Conservation (phyloP, 2,797 vertebrate genomes). For the Cossypha polioptera region DNA sequence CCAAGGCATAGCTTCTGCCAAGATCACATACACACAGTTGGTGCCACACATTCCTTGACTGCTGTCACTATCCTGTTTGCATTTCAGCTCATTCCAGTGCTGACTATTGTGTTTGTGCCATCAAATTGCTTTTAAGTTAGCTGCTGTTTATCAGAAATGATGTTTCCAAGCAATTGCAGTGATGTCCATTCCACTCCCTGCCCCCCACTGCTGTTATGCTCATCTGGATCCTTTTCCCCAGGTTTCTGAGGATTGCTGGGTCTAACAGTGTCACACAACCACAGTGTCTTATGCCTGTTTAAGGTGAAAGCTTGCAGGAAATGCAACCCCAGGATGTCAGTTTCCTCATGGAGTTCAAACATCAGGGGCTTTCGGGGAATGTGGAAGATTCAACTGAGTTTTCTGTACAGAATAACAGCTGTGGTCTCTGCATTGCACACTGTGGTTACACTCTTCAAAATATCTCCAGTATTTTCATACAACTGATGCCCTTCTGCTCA, state of each 20-base stretch:
- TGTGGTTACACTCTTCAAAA: neutral
- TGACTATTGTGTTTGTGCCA: neutral
- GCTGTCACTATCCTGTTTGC: neutral
- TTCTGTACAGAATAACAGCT: neutral
- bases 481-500: neutral
- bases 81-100: neutral
- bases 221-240: neutral
- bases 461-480: neutral
- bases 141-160: neutral
- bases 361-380: neutral
- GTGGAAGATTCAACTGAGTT: neutral
- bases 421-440: neutral
- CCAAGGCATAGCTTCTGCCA: neutral
- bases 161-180: neutral
- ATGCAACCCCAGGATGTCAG: neutral
- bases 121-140: neutral
- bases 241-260: neutral
- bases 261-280: neutral
- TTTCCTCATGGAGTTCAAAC: accelerated
- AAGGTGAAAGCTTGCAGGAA: neutral
- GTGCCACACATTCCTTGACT: neutral
- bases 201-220: neutral
- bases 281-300: neutral
- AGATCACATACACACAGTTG: neutral
- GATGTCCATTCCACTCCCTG: neutral